Conservation (phyloP, 1,140 invertebrate species). For the Drosophila melanica region DNA sequence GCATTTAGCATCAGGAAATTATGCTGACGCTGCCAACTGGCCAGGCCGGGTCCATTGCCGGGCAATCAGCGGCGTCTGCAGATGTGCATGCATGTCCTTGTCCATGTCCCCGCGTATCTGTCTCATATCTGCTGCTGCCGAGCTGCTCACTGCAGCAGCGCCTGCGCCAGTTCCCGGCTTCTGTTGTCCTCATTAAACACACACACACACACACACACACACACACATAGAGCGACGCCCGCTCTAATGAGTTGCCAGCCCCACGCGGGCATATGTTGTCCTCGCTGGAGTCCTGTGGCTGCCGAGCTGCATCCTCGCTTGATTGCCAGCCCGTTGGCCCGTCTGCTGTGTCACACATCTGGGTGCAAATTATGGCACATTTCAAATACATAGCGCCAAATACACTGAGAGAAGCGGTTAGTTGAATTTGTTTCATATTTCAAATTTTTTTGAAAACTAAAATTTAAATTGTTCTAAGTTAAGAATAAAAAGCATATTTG, state of each 20-base stretch:
- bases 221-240: constrained; percentile 31
- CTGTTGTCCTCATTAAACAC: constrained; percentile 69
- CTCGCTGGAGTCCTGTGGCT: constrained; percentile 28
- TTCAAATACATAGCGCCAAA: constrained; percentile 61
- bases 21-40: constrained; percentile 83
- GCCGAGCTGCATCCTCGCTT: constrained; percentile 40
- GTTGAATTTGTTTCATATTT: too few species aligned
- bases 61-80: constrained; percentile 78
- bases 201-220: constrained; percentile 34
- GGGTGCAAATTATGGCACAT: constrained; percentile 80
- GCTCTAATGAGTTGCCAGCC: constrained; percentile 74
- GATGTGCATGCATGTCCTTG: constrained; percentile 65
- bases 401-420: constrained; percentile 31
- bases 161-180: constrained; percentile 45
- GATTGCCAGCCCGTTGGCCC: constrained; percentile 48
- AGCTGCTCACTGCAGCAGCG: constrained; percentile 46
- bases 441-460: too few species aligned
- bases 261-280: constrained; percentile 68
- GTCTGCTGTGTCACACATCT: constrained; percentile 76
- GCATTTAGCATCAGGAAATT: constrained; percentile 83
- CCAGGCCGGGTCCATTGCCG: constrained; percentile 26
- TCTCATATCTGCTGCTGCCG: constrained; percentile 50
- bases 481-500: too few species aligned
- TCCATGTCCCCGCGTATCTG: constrained; percentile 36
- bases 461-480: too few species aligned